Percentiles rank a stretch among this genome's conserved stretches.
phyloP scores from a whole-genome alignment of 2,113 vertebrate genomes.

The Pluvianellus socialis region DNA sequence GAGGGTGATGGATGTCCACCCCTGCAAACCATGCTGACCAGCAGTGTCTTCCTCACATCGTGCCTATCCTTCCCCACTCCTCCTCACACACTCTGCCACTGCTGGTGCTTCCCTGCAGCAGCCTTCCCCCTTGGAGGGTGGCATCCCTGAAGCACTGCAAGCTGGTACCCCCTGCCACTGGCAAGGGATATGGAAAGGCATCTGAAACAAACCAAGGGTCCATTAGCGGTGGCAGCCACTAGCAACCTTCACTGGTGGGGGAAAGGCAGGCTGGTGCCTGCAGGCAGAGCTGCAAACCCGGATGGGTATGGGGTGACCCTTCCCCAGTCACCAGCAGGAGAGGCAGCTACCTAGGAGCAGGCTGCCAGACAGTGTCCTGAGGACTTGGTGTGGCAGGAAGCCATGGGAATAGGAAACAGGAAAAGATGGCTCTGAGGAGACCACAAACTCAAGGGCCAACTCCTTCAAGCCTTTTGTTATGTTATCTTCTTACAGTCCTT shows the following conservation, averaged over 20 bases:
- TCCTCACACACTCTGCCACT: not conserved
- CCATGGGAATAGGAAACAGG: not conserved
- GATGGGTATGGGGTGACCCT: fast-evolving
- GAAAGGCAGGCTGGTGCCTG: not conserved
- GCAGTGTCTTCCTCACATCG: not conserved
- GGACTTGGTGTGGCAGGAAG: not conserved
- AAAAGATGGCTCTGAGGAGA: not conserved
- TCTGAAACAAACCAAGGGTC: not conserved
- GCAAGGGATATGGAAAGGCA: not conserved
- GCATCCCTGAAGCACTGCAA: not conserved
- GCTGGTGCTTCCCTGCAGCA: not conserved
- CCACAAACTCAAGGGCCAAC: not conserved
- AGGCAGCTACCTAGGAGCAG: not conserved
- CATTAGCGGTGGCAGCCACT: not conserved
- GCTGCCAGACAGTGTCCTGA: not conserved
- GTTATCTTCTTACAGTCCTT: not conserved
- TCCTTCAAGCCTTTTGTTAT: not conserved
- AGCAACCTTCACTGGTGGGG: fast-evolving
- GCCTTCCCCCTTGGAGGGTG: not conserved
- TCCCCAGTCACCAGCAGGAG: not conserved
- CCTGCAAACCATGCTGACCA: fast-evolving
- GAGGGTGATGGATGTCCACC: not conserved
- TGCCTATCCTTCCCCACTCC: not conserved
- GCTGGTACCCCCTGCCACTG: not conserved
- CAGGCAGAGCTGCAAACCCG: not conserved